A percentile compares a stretch with the other conserved stretches of the same genome.
phyloP scores from a whole-genome alignment of 2,888 invertebrate species.

The Colletes collaris region DNA sequence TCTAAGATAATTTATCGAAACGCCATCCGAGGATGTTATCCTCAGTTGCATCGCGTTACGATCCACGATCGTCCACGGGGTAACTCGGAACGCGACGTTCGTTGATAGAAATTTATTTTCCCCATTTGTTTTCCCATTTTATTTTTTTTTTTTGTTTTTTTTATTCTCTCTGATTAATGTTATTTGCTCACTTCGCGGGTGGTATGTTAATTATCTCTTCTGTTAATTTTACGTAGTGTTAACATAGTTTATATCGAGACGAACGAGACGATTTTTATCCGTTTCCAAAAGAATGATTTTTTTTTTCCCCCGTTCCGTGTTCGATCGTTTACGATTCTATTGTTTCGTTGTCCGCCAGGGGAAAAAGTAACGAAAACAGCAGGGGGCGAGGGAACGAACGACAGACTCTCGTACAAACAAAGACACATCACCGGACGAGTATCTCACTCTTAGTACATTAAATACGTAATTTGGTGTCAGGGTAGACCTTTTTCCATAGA shows the following conservation, averaged over 20 bases:
- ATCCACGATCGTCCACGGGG: constrained; percentile 22
- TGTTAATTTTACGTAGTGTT: constrained; percentile 57
- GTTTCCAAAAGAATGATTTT: neutral
- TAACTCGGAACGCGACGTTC: neutral
- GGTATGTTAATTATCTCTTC: constrained; percentile 40
- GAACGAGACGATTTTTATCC: neutral
- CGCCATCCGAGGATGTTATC: neutral
- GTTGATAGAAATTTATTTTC: constrained; percentile 21
- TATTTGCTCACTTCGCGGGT: constrained; percentile 17
- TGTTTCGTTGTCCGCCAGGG: neutral
- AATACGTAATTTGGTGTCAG: constrained; percentile 95
- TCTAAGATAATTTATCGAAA: constrained; percentile 53
- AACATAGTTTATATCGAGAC: constrained; percentile 23
- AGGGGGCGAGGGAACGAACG: neutral
- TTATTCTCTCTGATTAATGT: constrained; percentile 1
- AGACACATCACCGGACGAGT: constrained; percentile 83
- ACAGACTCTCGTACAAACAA: constrained; percentile 29
- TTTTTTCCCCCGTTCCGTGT: neutral
- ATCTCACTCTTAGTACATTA: constrained; percentile 89
- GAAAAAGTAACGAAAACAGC: neutral
- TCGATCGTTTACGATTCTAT: neutral
- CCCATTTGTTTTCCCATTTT: neutral
- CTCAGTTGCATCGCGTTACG: neutral
- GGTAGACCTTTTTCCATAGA: constrained; percentile 86
- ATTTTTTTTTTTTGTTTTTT: neutral